Percentiles rank a stretch among this genome's conserved stretches.
These are phyloP conservation scores for Monopis laevigella DNA, from an alignment of 2,888 invertebrate genomes.

Conservation along the genomic window DNA sequence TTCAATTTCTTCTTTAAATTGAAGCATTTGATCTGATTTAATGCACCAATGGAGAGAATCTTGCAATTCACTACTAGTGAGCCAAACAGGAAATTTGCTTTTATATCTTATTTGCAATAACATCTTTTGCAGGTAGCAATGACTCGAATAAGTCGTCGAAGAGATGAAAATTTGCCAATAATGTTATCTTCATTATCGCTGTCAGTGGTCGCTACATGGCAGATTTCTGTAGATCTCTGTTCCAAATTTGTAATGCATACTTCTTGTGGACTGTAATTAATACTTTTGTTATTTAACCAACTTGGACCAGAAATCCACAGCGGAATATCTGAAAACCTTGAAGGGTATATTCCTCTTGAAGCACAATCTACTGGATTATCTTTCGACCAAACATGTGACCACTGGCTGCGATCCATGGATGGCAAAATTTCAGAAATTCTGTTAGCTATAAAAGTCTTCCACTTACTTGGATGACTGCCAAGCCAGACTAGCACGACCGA, in stretches of 20 bases:
- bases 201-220: not conserved
- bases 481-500: no score
- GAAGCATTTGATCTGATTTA: not conserved
- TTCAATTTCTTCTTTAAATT: constrained; percentile 6
- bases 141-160: not conserved
- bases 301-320: constrained; percentile 13
- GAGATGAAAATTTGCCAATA: not conserved
- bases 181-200: not conserved
- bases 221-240: not conserved
- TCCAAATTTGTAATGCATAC: not conserved
- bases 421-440: constrained; percentile 19
- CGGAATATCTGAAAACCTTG: constrained; percentile 12
- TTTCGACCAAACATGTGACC: constrained; percentile 15
- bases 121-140: not conserved
- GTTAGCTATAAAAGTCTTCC: constrained; percentile 22
- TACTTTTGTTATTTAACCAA: constrained; percentile 5
- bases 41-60: not conserved
- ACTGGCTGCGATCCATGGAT: constrained; percentile 5
- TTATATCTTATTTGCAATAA: not conserved
- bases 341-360: constrained; percentile 13
- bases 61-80: not conserved
- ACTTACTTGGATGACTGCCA: constrained; percentile 21
- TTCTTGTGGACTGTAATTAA: not conserved
- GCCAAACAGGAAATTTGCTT: not conserved
- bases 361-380: constrained; percentile 18